phyloP scores from a whole-genome alignment of 2,113 vertebrate genomes.

The Nesogale talazaci region DNA sequence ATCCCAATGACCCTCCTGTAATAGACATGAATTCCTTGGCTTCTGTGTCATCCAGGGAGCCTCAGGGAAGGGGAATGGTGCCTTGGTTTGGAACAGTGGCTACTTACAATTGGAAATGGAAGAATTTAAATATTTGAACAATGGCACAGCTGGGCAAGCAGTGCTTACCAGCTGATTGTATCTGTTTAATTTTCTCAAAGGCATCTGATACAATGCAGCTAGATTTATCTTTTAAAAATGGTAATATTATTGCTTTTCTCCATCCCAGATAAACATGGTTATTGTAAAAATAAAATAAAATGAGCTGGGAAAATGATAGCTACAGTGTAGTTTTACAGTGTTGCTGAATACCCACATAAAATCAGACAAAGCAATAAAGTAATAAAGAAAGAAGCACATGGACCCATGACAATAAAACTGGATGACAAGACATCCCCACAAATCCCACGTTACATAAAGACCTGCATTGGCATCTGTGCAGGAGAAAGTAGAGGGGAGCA shows the following conservation, averaged over 20 bases:
- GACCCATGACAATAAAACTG: neutral
- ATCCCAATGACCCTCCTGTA: neutral
- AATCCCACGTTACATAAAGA: neutral
- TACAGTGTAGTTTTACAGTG: neutral
- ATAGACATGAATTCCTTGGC: neutral
- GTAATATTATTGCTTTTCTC: neutral
- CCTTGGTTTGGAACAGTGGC: neutral
- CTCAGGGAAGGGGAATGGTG: neutral
- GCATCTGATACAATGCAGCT: neutral
- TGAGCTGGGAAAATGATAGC: neutral
- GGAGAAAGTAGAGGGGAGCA: neutral
- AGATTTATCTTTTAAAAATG: neutral
- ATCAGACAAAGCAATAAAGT: neutral
- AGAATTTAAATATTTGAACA: conserved; percentile 31
- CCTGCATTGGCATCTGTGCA: neutral
- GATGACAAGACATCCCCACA: neutral
- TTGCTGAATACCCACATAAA: conserved; percentile 16
- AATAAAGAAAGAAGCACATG: neutral
- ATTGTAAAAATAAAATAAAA: conserved; percentile 23
- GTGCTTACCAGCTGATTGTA: neutral
- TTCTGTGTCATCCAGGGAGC: neutral
- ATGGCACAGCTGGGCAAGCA: neutral
- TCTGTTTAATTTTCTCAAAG: neutral
- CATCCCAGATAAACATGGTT: neutral
- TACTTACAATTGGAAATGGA: neutral